These are phyloP conservation scores for Sphaeramia orbicularis DNA, from an alignment of 2,797 vertebrate species.

Conservation along the genomic window DNA sequence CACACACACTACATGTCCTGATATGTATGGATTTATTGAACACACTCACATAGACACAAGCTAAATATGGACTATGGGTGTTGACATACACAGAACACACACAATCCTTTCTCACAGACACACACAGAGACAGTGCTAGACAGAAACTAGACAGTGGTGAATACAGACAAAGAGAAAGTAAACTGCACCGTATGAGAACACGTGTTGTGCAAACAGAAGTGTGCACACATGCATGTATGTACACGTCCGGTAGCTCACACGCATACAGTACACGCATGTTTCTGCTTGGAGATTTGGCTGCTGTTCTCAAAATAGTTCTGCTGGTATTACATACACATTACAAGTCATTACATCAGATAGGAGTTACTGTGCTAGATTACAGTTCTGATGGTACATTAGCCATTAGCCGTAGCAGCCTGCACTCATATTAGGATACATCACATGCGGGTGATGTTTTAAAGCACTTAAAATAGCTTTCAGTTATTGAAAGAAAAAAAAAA, in stretches of 20 bases:
- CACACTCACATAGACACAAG: background rate
- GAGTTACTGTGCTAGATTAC: constrained; percentile 60
- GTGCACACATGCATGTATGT: constrained; percentile 56
- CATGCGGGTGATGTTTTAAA: constrained; percentile 23
- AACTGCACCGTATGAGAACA: constrained; percentile 41
- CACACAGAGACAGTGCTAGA: constrained; percentile 19
- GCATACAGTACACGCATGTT: constrained; percentile 44
- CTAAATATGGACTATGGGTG: background rate
- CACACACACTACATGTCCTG: background rate
- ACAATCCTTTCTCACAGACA: constrained; percentile 12
- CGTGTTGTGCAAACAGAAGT: constrained; percentile 58
- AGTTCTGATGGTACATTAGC: constrained; percentile 54
- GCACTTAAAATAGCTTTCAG: constrained; percentile 19
- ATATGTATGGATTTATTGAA: background rate
- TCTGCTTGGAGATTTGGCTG: constrained; percentile 41
- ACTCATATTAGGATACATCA: constrained; percentile 50
- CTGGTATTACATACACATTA: constrained; percentile 69
- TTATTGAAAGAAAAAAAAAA: constrained; percentile 12
- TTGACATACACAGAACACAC: constrained; percentile 1
- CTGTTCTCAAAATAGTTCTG: constrained; percentile 70
- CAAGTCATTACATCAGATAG: constrained; percentile 78
- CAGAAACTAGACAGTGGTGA: constrained; percentile 30
- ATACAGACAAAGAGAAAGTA: constrained; percentile 55
- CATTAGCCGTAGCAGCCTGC: constrained; percentile 42
- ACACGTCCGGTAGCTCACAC: constrained; percentile 53